Conservation (phyloP, 1,140 invertebrate genomes). For the Pachypeltis micranthus region DNA sequence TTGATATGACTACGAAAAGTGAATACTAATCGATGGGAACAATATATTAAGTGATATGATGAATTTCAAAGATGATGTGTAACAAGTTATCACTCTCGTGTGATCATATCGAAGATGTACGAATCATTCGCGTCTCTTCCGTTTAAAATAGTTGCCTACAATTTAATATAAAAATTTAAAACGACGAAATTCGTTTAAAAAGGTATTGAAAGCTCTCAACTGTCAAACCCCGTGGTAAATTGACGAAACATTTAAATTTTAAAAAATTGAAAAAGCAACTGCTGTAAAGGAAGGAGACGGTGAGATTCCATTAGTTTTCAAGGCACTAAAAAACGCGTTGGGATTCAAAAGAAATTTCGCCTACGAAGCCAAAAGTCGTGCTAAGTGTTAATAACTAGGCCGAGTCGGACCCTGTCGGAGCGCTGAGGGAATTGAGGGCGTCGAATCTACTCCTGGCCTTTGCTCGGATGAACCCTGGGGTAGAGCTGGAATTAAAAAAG, state of each 20-base stretch:
- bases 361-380: not conserved
- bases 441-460: conserved; percentile 17
- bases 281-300: conserved; percentile 10
- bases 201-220: too few relatives aligned
- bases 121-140: not conserved
- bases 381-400: not conserved
- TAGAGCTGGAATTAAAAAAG: conserved; percentile 43
- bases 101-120: not conserved
- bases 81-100: not conserved
- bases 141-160: conserved; percentile 7
- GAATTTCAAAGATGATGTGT: not conserved
- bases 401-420: not conserved
- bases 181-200: not conserved
- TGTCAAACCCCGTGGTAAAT: too few relatives aligned
- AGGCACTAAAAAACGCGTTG: not conserved
- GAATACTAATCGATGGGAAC: not conserved
- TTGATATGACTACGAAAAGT: not conserved
- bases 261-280: conserved; percentile 1
- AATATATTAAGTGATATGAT: not conserved
- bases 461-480: conserved; percentile 45
- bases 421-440: not conserved
- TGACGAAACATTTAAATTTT: too few relatives aligned
- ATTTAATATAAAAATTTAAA: not conserved
- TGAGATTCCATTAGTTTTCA: not conserved
- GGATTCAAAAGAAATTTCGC: not conserved